Evolutionary conservation across 1,140 invertebrate genomes (phyloP), one percentile per base, ranked within the genome.

Genomic region (Zaprionus africanus): DNA sequence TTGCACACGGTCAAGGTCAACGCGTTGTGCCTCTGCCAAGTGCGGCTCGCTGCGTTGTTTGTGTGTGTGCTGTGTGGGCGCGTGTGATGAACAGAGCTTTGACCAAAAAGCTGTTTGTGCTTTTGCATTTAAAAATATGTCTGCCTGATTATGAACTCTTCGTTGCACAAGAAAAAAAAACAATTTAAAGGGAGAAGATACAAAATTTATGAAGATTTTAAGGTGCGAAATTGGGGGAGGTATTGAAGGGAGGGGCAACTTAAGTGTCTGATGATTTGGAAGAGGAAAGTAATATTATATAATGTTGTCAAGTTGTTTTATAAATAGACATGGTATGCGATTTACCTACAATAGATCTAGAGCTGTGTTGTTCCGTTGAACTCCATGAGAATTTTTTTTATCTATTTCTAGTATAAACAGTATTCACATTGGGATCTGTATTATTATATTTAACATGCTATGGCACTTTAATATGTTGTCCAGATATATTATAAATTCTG

Each of bases 1-100:
- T 76, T 76, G 67, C 73, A 76, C 73, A 76, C 73, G 73, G 73
- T 76, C 73, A 76, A 76, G 73, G 73, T 76, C 73, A 60, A 34
- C 36, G 7, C 11, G 15, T 9, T 68, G 1, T 22, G 49, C 5
- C 22, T 7, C 13, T 24, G 24, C n/a, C 15, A 46, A 46, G 41
- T 46, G n/a, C 41, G 26, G 56, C 26, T 58, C 13, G 15, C 26
- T 26, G 34, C 22, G 72, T 34, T 22, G 12, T 24, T 4, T 17
- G 7, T 49, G 41, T n/a, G 19, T n/a, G 15, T 13, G 22, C 22
- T 22, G 26, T 31, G 72, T 43, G 60, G 58, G 41, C 5, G 5
- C 6, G 6, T 13, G 38, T 41, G 38, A 6, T 70, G 11, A n/a
- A 60, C 59, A 38, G 61, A 69, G 51, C 59, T 75, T 51, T 59